Evolutionary conservation across 23 tunicate genomes (phyloP).

Genomic region (Ciona savignyi): DNA sequence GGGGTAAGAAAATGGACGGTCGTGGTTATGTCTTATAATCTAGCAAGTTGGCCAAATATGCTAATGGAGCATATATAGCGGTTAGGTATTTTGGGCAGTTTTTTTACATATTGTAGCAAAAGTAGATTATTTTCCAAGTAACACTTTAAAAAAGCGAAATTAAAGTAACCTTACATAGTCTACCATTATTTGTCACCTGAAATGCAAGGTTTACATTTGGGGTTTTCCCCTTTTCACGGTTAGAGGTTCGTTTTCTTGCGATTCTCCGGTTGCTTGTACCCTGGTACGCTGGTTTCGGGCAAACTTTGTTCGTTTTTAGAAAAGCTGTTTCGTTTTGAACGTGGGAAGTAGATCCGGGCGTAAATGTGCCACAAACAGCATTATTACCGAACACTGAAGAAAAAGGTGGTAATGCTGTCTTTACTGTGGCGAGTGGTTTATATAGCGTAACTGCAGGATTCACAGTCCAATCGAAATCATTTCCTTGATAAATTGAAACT

Average conservation of each 20-base stretch:
- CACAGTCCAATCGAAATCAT: neutral
- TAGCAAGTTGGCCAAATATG: no score
- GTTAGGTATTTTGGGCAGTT: no score
- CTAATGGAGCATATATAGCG: no score
- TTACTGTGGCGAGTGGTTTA: neutral
- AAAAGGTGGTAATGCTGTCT: neutral
- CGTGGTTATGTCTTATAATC: no score
- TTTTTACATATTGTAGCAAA: no score
- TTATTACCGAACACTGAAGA: neutral
- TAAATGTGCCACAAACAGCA: neutral
- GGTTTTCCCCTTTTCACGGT: constrained; percentile 30
- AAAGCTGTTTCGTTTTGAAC: neutral
- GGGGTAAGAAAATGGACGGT: no score
- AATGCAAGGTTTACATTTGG: constrained; percentile 40
- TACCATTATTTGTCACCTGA: no score
- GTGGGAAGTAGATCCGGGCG: neutral
- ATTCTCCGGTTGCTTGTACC: neutral
- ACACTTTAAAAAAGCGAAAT: no score
- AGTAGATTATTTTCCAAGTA: no score
- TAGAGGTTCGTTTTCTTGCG: neutral
- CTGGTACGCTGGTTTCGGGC: neutral
- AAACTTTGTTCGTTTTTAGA: neutral
- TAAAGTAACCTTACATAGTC: no score
- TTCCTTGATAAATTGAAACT: neutral
- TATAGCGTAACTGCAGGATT: neutral